Base-by-base conservation (phyloP, 2,113 vertebrate genomes). In the Rostratula benghalensis region DNA sequence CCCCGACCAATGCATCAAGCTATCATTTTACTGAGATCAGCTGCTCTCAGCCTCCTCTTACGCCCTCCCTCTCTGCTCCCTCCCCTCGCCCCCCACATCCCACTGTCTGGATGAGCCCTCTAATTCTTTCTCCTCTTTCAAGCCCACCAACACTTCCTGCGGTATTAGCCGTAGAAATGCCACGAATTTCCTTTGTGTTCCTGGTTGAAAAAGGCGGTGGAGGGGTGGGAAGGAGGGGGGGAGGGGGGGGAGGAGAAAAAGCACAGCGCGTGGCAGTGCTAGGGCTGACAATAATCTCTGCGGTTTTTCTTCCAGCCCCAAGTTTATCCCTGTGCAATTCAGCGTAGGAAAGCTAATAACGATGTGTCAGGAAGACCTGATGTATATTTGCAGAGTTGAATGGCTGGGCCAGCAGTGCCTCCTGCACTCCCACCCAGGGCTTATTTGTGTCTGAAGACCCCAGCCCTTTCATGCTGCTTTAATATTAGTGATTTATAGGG, bases 301-400 rank as follows among this genome's bases (percentile, higher is more conserved):
- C 45, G 96, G 93, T 96, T 97, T 98, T 83, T 92, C 91, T 96
- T 80, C 87, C 86, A 94, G 96, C 92, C 95, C 91, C 82, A 94
- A 93, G 96, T 98, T 97, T 97, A 96, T 97, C 95, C 92, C 92
- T 95, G 91, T 92, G 91, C 97, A 97, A 97, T 96, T 97, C 96
- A 96, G 96, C 82, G 31, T 95, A 97, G 89, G 92, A 97, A 97
- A 97, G 87, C 93, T 97, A 97, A 97, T 96, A 96, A 95, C 13
- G 73, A 95, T 10, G 78, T 97, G 95, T 97, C 95, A 96, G 86
- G 83, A 89, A 84, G 93, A 82, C 60, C 96, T 97, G 97, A 96
- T 96, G 93, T 79, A 95, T 95, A 60, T 94, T 96, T 96, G 94
- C 80, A 9, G 56, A 92, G 84, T 20, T 53, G 71, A 93, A 75